Base-by-base conservation (phyloP, 2,113 vertebrate species). In the Setophaga coronata region DNA sequence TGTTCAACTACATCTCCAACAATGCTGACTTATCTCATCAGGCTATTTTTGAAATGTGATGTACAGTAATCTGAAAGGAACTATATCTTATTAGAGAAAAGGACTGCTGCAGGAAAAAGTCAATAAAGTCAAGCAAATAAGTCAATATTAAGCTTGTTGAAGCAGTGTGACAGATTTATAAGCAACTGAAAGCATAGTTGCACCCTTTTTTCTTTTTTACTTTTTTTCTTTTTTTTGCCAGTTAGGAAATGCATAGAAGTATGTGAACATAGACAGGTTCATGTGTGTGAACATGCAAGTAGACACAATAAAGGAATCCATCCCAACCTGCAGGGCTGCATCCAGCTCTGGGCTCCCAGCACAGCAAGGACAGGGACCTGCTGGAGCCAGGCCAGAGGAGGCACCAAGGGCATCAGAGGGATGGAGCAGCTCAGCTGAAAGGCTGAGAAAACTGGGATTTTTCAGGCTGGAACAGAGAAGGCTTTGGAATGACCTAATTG, bases 401-500 rank as follows among this genome's bases (percentile, higher is more conserved):
- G 19, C 51, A 74, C 24, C 38, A 4, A 40, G 28, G 4, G 1
- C 7, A 82, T 20, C 45, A 60, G 24, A 53, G 58, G 34, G 36
- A 11, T 81, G 67, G 67, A 73, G 38, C 51, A 73, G 33, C n/a
- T 82, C 54, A 74, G 19, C 87, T 18, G 0, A 47, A 60, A 60
- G 16, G 24, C 29, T 74, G 45, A 1, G n/a, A 47, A 6, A 61
- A 3, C 0, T 40, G 24, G n/a, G 14, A 3, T 29, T 61, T 19
- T 26, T 54, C 38, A 10, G 13, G 0, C 3, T 53, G 28, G 45
- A 20, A 3, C 0, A 45, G 28, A 51, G 2, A 12, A 34, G 15
- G 5, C 2, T 47, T 0, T 31, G 6, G 19, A 1, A 1, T 45
- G 28, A 51, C 0, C 5, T 17, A 2, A 38, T 2, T 60, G 12